Conservation (phyloP, 2,888 invertebrate genomes). For the Erpobdella octoculata region DNA sequence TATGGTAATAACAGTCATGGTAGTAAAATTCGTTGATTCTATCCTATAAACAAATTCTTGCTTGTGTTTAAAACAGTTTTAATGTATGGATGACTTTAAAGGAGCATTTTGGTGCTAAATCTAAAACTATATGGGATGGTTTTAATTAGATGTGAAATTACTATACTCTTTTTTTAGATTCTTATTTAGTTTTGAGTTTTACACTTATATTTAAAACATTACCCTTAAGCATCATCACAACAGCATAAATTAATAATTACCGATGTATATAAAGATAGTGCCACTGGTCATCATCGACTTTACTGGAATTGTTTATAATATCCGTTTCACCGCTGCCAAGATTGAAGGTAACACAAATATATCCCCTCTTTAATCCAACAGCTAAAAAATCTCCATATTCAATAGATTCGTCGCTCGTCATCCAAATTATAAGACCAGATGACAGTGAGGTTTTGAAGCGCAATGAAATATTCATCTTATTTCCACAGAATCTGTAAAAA, state of each 20-base stretch:
- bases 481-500: conserved; percentile 32
- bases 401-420: conserved; percentile 61
- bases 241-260: conserved; percentile 50
- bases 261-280: conserved; percentile 68
- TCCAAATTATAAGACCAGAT: conserved; percentile 75
- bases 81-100: too few relatives aligned
- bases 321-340: conserved; percentile 78
- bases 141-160: too few relatives aligned
- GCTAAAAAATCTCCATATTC: conserved; percentile 66
- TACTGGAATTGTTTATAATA: conserved; percentile 73
- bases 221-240: neutral
- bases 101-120: too few relatives aligned
- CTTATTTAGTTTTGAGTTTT: too few relatives aligned
- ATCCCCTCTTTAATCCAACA: conserved; percentile 72
- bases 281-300: conserved; percentile 82
- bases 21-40: too few relatives aligned
- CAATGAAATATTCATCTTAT: conserved; percentile 67
- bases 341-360: conserved; percentile 60
- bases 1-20: too few relatives aligned
- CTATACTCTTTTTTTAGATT: too few relatives aligned
- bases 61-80: too few relatives aligned
- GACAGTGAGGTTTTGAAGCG: conserved; percentile 67
- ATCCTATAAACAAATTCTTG: too few relatives aligned
- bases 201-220: neutral
- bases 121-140: too few relatives aligned